Conservation (phyloP, 2,888 invertebrate genomes). For the Ophion costatus region DNA sequence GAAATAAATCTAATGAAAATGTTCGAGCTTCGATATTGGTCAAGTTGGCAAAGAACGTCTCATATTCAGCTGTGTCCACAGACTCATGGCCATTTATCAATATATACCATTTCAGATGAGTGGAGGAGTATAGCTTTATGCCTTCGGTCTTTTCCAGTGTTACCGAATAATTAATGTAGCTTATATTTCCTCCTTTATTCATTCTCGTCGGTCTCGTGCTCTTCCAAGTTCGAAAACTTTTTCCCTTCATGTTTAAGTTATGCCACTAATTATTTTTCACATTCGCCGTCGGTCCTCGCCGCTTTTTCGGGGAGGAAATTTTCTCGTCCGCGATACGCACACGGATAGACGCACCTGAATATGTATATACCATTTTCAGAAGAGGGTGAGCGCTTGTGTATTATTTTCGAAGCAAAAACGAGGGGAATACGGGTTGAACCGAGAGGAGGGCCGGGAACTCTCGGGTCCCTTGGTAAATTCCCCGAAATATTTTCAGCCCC, state of each 20-base stretch:
- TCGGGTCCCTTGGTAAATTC: conserved; percentile 38
- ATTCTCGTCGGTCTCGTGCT: conserved; percentile 10
- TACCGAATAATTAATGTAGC: conserved; percentile 24
- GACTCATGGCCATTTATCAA: too few relatives aligned
- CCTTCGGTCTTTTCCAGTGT: neutral
- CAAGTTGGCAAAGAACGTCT: too few relatives aligned
- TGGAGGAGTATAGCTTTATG: neutral
- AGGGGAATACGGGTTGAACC: conserved; percentile 19
- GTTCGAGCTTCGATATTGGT: neutral
- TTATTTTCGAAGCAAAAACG: conserved; percentile 43
- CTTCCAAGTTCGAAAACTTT: conserved; percentile 51
- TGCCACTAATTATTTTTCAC: conserved; percentile 76
- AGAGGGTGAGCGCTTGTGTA: conserved; percentile 33
- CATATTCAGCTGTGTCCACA: neutral
- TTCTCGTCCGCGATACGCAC: conserved; percentile 16
- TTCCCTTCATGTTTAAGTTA: conserved; percentile 67
- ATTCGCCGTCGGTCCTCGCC: conserved; percentile 46
- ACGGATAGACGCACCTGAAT: neutral
- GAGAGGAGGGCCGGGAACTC: conserved; percentile 5
- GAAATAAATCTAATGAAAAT: neutral
- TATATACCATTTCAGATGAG: neutral
- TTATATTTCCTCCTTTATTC: neutral
- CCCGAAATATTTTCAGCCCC: conserved; percentile 42
- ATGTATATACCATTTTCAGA: conserved; percentile 30
- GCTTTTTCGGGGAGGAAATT: conserved; percentile 31